Percentiles rank a stretch among this genome's conserved stretches.
Conservation (phyloP, 2,797 vertebrate genomes). For the Pangasius sanitwongsei region DNA sequence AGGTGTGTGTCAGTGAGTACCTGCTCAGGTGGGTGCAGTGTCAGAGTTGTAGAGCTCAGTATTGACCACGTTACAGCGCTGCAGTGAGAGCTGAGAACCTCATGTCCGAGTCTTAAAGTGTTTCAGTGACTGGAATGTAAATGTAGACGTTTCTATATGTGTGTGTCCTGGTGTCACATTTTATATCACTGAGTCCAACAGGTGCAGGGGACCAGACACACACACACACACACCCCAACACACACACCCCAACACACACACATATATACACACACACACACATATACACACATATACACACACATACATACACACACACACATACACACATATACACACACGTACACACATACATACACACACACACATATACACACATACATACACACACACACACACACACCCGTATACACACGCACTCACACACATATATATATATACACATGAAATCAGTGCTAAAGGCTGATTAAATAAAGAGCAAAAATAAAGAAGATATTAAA, state of each 20-base stretch:
- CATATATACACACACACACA: too few species aligned
- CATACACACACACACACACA: not conserved
- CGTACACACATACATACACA: not conserved
- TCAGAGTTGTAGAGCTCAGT: too few species aligned
- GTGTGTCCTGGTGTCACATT: slow-evolving; percentile 3
- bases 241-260: not conserved
- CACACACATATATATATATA: not conserved
- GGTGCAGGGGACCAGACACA: not conserved
- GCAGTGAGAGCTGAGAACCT: too few species aligned
- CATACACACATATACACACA: not conserved
- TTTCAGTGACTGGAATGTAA: not conserved
- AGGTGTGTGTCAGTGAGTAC: not conserved
- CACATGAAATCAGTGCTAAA: not conserved
- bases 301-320: not conserved
- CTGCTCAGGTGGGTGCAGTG: too few species aligned
- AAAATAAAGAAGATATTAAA: not conserved
- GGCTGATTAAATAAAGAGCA: not conserved
- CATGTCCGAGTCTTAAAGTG: not conserved
- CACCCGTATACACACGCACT: not conserved
- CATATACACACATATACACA: not conserved
- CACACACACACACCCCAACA: not conserved
- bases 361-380: not conserved
- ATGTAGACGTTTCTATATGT: not conserved
- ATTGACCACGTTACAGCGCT: too few species aligned
- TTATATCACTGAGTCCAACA: not conserved